These are phyloP conservation scores for Ornithoptera alexandrae DNA, from an alignment of 2,888 invertebrate species.

Conservation along the genomic window DNA sequence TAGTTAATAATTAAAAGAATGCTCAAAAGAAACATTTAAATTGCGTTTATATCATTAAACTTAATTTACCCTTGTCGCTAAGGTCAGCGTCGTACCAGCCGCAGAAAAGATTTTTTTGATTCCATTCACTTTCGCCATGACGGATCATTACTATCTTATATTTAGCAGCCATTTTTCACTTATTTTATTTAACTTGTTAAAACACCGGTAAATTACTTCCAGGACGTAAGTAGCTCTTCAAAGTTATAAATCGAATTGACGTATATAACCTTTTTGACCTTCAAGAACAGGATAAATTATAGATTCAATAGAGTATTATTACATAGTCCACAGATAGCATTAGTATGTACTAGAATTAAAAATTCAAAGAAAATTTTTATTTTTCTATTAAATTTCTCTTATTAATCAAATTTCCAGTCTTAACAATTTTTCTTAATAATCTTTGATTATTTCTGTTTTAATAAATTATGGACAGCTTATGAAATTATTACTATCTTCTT, in stretches of 20 bases:
- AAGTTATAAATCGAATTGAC: slow-evolving; percentile 40
- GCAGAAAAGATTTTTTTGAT: slow-evolving; percentile 85
- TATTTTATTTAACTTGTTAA: slow-evolving; percentile 35
- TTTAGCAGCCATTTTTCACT: slow-evolving; percentile 59
- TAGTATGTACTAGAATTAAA: neutral
- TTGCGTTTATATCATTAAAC: slow-evolving; percentile 1
- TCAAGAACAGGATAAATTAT: neutral
- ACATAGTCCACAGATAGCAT: neutral
- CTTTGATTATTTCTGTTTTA: no score
- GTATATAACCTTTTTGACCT: slow-evolving; percentile 55
- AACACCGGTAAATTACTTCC: slow-evolving; percentile 36
- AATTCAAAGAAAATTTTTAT: neutral
- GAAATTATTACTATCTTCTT: no score
- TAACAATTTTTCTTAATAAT: no score
- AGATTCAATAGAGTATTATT: neutral
- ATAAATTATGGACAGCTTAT: no score
- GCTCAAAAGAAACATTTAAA: neutral
- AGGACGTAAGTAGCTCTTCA: neutral
- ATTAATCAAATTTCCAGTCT: no score
- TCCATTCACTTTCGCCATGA: slow-evolving; percentile 88
- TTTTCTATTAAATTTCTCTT: no score
- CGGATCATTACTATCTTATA: slow-evolving; percentile 86
- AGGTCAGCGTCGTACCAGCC: slow-evolving; percentile 87
- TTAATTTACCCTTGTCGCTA: slow-evolving; percentile 81
- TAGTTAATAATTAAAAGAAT: slow-evolving; percentile 13